Conservation (phyloP, 2,888 invertebrate genomes). For the Aspidapion aeneum region DNA sequence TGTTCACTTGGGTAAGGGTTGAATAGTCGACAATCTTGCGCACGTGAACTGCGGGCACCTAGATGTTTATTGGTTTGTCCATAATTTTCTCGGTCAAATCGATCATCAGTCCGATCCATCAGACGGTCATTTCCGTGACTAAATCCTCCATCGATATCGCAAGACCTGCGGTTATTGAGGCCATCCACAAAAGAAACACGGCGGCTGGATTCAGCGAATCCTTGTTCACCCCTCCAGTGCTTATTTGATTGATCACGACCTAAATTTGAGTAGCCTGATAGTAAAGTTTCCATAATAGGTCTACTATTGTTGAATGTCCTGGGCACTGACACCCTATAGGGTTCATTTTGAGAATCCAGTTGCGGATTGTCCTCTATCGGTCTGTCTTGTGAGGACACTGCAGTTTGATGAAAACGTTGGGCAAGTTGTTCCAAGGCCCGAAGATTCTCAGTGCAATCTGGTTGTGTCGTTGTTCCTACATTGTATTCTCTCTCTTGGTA, state of each 20-base stretch:
- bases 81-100: too few species aligned
- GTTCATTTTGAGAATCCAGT: neutral
- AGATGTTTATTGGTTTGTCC: too few species aligned
- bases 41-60: too few species aligned
- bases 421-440: neutral
- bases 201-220: neutral
- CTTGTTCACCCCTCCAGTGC: neutral
- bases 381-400: neutral
- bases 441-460: neutral
- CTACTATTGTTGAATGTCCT: neutral
- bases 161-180: too few species aligned
- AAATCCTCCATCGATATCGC: too few species aligned
- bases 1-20: too few species aligned
- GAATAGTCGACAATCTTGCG: too few species aligned
- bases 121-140: too few species aligned
- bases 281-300: neutral
- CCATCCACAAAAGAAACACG: constrained; percentile 1
- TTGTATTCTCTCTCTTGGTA: neutral
- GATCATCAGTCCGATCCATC: too few species aligned
- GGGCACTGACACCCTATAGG: too few species aligned
- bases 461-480: neutral
- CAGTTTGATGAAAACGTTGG: neutral
- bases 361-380: neutral
- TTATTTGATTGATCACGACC: neutral
- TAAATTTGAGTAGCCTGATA: neutral